Evolutionary conservation across 2,797 vertebrate genomes (phyloP), one percentile per base, ranked within the genome.

Genomic region (Spheniscus humboldti): DNA sequence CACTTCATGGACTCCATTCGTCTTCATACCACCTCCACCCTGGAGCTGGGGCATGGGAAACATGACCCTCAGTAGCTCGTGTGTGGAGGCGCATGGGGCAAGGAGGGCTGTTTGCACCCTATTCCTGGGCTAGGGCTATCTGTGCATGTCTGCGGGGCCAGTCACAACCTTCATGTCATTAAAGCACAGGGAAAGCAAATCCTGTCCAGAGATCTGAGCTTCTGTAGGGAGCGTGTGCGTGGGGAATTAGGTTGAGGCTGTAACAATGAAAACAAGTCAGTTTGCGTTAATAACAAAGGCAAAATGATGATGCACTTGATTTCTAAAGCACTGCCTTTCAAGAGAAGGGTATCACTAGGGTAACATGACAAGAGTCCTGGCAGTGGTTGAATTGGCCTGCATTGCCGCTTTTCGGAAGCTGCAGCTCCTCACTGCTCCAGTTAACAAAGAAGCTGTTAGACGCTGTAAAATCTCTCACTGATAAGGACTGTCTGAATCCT

Each of bases 231-330:
- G 63, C 4, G 15, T 47, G 92, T 93, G 94, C 75, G 4, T 2
- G 0, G 76, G 92, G 95, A 96, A 96, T 96, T 86, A 93, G 96
- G 93, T 94, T 76, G 86, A 88, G 93, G 83, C 94, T 84, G 56
- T 56, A 90, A 79, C 0, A 66, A 94, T 93, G 94, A 88, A 96
- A 97, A 95, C 97, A 95, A 96, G 96, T 96, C 97, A 67, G 86
- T 90, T 69, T 94, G 86, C 0, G 13, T 97, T 96, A 96, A 90
- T 93, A 95, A 90, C 92, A 91, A 90, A 94, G 52, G 92, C 72
- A 81, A 83, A 95, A 90, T 59, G 94, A 94, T 86, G 90, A 84
- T 78, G 88, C 2, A 9, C 76, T 92, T 81, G 86, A 83, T 94
- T 96, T 93, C 84, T 79, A 10, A 83, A 93, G 92, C 72, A 2